phyloP scores from a whole-genome alignment of 2,797 vertebrate species.

The Cryptoprocta ferox region DNA sequence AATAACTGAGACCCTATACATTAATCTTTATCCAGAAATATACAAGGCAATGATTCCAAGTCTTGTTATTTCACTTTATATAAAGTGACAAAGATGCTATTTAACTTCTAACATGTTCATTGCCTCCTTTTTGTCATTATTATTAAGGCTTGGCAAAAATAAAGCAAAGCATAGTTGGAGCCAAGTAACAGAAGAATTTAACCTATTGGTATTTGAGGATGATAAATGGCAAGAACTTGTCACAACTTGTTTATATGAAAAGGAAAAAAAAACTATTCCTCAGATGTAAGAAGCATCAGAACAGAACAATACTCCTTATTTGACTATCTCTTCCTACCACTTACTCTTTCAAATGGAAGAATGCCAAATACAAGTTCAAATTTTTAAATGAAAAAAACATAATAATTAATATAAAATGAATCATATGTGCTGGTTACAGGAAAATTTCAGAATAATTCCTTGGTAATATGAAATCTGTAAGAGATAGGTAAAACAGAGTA shows the following conservation, averaged over 20 bases:
- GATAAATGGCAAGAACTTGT: constrained; percentile 43
- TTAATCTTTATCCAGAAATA: constrained; percentile 19
- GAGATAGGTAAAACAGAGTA: constrained; percentile 40
- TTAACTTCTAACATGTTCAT: constrained; percentile 43
- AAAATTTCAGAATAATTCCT: constrained; percentile 50
- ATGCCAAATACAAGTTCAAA: constrained; percentile 14
- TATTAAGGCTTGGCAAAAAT: constrained; percentile 24
- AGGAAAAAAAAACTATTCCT: neutral
- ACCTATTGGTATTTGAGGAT: constrained; percentile 10
- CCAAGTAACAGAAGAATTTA: constrained; percentile 63
- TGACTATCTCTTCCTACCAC: neutral
- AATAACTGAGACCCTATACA: neutral
- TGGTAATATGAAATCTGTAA: neutral
- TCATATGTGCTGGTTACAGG: neutral
- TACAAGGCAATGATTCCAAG: neutral
- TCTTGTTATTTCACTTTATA: constrained; percentile 15
- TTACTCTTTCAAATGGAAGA: constrained; percentile 50
- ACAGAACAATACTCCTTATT: neutral
- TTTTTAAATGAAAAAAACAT: neutral
- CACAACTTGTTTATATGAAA: constrained; percentile 36
- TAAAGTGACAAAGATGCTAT: neutral
- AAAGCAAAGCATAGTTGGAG: constrained; percentile 13
- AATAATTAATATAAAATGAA: constrained; percentile 35
- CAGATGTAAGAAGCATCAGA: neutral
- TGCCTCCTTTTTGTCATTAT: neutral